Conservation (phyloP, 37 sponge, comb jelly and placozoan species). For the Haliclona indistincta region DNA sequence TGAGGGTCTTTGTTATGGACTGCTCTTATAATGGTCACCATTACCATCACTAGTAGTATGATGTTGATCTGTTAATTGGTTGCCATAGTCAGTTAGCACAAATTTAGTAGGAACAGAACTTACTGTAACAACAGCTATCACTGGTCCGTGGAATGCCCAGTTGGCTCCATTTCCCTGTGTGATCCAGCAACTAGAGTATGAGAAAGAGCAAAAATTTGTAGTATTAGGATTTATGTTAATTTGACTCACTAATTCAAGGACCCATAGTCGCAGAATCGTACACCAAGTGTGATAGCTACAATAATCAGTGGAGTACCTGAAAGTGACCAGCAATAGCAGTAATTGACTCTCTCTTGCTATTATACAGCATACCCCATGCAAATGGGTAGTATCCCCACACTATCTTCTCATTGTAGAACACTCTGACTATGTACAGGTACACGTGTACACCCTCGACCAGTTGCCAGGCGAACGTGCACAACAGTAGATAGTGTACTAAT, state of each 20-base stretch:
- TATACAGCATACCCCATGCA: constrained; percentile 41
- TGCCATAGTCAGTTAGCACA: not conserved
- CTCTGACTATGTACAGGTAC: constrained; percentile 51
- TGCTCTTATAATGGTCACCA: constrained; percentile 16
- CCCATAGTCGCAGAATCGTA: constrained; percentile 78
- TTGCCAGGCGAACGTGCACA: constrained; percentile 77
- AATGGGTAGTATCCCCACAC: constrained; percentile 45
- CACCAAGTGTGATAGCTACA: constrained; percentile 67
- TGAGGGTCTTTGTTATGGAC: constrained; percentile 37
- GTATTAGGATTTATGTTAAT: not conserved
- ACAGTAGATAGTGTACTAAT: constrained; percentile 69
- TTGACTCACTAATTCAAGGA: constrained; percentile 43
- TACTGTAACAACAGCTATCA: constrained; percentile 53
- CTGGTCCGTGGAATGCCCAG: constrained; percentile 73
- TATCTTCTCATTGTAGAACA: constrained; percentile 58
- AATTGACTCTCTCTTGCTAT: not conserved
- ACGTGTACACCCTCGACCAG: constrained; percentile 74
- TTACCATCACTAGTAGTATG: constrained; percentile 32
- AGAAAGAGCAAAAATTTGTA: not conserved
- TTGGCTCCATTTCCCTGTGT: constrained; percentile 23
- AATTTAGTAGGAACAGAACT: constrained; percentile 9
- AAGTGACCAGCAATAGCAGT: not conserved
- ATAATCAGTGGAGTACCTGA: constrained; percentile 43
- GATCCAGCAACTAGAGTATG: constrained; percentile 65
- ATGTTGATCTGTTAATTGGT: constrained; percentile 47